Evolutionary conservation across 2,888 invertebrate species (phyloP).

Genomic region (Cenopis cana): DNA sequence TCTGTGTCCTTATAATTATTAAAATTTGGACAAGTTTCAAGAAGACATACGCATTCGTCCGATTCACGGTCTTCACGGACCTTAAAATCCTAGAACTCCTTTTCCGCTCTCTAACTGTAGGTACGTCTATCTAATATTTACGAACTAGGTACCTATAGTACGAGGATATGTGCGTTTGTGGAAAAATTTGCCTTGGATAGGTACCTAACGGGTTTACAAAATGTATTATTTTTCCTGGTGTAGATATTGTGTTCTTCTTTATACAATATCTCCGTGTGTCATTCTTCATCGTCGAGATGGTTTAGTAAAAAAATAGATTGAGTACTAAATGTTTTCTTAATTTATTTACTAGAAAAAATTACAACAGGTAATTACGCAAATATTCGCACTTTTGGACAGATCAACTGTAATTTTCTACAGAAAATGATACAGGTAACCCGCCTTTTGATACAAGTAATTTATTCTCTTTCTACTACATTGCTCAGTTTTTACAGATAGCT

Average conservation of each 20-base stretch:
- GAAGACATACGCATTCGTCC: too few species aligned
- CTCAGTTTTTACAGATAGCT: neutral
- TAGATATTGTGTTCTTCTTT: neutral
- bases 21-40: too few species aligned
- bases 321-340: too few species aligned
- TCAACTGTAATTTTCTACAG: too few species aligned
- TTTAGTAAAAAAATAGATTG: neutral
- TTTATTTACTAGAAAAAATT: too few species aligned
- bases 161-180: neutral
- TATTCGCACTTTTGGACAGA: too few species aligned
- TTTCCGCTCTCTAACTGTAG: neutral
- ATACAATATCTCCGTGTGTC: neutral
- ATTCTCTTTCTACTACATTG: neutral
- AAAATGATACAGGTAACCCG: too few species aligned
- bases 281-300: neutral
- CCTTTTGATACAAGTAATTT: too few species aligned
- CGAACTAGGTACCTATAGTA: neutral
- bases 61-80: too few species aligned
- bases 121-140: neutral
- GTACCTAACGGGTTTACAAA: conserved; percentile 11
- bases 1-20: too few species aligned
- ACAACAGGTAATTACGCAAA: too few species aligned
- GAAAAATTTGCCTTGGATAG: neutral
- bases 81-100: neutral
- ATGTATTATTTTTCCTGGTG: conserved; percentile 14